Evolutionary conservation across 1,140 invertebrate species (phyloP).

Genomic region (Drosophila subpulchrella): DNA sequence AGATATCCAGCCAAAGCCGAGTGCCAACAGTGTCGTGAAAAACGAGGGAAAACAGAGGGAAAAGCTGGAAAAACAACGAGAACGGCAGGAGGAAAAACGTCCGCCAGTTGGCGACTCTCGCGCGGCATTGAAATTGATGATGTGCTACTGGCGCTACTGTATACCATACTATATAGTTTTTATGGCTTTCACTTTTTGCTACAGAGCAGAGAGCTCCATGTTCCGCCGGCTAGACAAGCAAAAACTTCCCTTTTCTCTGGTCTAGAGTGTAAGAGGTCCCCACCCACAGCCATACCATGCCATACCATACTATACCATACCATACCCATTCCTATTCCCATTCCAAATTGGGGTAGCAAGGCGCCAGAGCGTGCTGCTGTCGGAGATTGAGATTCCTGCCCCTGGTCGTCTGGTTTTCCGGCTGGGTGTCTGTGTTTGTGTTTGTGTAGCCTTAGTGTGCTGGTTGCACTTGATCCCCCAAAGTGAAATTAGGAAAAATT

Average conservation of each 20-base stretch:
- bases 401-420: constrained; percentile 7
- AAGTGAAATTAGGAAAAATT: constrained; percentile 83
- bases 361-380: constrained; percentile 69
- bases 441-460: constrained; percentile 66
- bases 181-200: constrained; percentile 77
- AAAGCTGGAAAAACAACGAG: not conserved
- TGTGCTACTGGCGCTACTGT: constrained; percentile 52
- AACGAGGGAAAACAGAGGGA: constrained; percentile 52
- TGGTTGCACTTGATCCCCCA: constrained; percentile 80
- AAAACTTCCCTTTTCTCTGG: constrained; percentile 68
- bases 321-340: not conserved
- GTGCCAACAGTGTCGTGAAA: constrained; percentile 70
- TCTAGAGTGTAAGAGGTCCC: not conserved
- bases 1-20: constrained; percentile 42
- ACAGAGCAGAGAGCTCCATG: constrained; percentile 24
- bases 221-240: constrained; percentile 75
- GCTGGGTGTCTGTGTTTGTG: constrained; percentile 12
- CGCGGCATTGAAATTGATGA: constrained; percentile 80
- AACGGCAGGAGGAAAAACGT: constrained; percentile 28
- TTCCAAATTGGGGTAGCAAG: constrained; percentile 57
- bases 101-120: constrained; percentile 56
- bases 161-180: constrained; percentile 53
- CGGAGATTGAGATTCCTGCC: constrained; percentile 18
- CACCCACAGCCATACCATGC: constrained; percentile 4
- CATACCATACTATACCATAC: too few species aligned